Conservation (phyloP, 2,888 invertebrate genomes). For the Notodonta dromedarius region DNA sequence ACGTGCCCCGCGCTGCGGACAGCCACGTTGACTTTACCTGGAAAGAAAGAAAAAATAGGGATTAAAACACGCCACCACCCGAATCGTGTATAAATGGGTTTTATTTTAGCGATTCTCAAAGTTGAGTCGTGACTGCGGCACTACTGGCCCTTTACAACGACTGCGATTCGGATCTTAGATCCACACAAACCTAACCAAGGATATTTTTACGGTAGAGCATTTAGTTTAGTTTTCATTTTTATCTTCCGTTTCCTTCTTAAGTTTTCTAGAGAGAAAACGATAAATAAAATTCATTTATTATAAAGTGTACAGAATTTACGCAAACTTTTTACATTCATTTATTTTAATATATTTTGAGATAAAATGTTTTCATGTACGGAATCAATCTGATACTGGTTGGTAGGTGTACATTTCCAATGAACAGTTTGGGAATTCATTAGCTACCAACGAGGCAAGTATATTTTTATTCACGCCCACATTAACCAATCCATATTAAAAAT, state of each 20-base stretch:
- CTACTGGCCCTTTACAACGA: background rate
- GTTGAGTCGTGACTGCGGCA: background rate
- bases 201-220: background rate
- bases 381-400: too few species aligned
- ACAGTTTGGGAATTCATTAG: too few species aligned
- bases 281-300: background rate
- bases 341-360: too few species aligned
- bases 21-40: conserved; percentile 28
- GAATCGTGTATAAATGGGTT: conserved; percentile 4
- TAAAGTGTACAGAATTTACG: background rate
- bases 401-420: too few species aligned
- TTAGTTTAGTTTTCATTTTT: background rate
- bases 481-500: too few species aligned
- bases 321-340: background rate
- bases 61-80: conserved; percentile 11
- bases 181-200: too few species aligned
- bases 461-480: too few species aligned
- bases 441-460: too few species aligned
- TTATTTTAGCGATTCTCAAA: conserved; percentile 11
- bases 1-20: conserved; percentile 18
- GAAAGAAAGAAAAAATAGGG: conserved; percentile 27
- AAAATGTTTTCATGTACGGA: too few species aligned
- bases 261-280: background rate
- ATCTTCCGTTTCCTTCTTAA: background rate
- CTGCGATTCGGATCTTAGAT: too few species aligned